These are phyloP conservation scores for Peromyscus melanophrys DNA, from an alignment of 2,797 vertebrate genomes.

Conservation along the genomic window DNA sequence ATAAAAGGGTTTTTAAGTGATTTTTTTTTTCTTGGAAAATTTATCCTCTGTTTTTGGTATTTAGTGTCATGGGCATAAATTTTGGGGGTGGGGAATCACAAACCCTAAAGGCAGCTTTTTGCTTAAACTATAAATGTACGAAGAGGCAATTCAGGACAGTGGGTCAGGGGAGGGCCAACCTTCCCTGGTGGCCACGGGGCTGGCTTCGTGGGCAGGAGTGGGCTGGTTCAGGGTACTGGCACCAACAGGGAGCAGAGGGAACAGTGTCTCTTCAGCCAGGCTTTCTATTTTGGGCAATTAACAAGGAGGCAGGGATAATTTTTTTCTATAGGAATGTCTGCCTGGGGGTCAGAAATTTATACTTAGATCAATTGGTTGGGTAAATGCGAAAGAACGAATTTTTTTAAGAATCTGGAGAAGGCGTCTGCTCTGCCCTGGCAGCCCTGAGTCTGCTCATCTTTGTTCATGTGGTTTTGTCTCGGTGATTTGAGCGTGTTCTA, in stretches of 20 bases:
- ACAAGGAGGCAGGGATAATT: background rate
- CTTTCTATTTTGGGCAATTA: conserved; percentile 19
- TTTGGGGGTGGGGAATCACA: conserved; percentile 73
- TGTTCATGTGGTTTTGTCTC: conserved; percentile 90
- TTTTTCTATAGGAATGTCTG: conserved; percentile 1
- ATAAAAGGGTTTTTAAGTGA: conserved; percentile 68
- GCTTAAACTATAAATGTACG: conserved; percentile 84
- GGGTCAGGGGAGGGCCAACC: background rate
- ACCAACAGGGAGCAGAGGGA: background rate
- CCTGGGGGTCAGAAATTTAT: conserved; percentile 62
- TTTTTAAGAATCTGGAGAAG: conserved; percentile 81
- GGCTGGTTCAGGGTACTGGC: background rate
- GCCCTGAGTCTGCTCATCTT: conserved; percentile 87
- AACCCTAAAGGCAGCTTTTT: conserved; percentile 79
- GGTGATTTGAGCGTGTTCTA: conserved; percentile 91
- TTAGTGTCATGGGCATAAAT: conserved; percentile 76
- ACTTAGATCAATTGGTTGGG: conserved; percentile 14
- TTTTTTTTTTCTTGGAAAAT: conserved; percentile 81
- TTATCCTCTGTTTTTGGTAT: conserved; percentile 73
- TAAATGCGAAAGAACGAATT: background rate
- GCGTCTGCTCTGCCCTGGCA: conserved; percentile 86
- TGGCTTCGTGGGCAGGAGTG: background rate
- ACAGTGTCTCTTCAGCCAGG: background rate
- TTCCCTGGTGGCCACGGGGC: background rate
- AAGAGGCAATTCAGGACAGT: conserved; percentile 79